Conservation (phyloP, 2,113 vertebrate species). For the Stegastes partitus region DNA sequence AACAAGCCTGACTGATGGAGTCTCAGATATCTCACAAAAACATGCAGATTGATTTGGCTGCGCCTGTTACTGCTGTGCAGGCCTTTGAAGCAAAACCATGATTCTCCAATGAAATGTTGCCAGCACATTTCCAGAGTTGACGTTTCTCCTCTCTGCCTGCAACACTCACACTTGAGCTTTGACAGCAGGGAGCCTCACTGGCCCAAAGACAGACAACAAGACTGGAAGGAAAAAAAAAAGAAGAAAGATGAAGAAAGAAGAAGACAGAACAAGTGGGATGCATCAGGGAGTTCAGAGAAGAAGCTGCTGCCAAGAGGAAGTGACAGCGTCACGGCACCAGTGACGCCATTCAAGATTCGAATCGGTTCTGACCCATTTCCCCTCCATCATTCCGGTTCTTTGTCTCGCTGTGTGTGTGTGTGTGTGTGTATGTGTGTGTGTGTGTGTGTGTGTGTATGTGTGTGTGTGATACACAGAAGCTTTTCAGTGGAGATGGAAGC, state of each 20-base stretch:
- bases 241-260: not conserved
- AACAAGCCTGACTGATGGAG: not conserved
- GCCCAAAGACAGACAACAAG: constrained; percentile 19
- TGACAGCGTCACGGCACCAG: constrained; percentile 46
- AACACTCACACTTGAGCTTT: constrained; percentile 15
- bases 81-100: not conserved
- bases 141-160: not conserved
- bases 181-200: constrained; percentile 15
- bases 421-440: constrained; percentile 28
- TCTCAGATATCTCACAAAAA: not conserved
- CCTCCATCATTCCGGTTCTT: constrained; percentile 54
- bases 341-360: constrained; percentile 43
- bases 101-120: not conserved
- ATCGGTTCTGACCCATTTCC: constrained; percentile 66
- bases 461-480: constrained; percentile 17
- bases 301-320: constrained; percentile 59
- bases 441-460: constrained; percentile 11
- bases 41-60: not conserved
- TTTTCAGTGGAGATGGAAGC: constrained; percentile 29
- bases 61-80: not conserved
- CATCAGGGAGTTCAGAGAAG: constrained; percentile 37
- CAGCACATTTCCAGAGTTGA: not conserved
- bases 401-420: constrained; percentile 36
- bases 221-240: not conserved
- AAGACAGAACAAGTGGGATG: constrained; percentile 27